Base-by-base conservation (phyloP, 2,113 vertebrate species). In the Toxotes jaculatrix region DNA sequence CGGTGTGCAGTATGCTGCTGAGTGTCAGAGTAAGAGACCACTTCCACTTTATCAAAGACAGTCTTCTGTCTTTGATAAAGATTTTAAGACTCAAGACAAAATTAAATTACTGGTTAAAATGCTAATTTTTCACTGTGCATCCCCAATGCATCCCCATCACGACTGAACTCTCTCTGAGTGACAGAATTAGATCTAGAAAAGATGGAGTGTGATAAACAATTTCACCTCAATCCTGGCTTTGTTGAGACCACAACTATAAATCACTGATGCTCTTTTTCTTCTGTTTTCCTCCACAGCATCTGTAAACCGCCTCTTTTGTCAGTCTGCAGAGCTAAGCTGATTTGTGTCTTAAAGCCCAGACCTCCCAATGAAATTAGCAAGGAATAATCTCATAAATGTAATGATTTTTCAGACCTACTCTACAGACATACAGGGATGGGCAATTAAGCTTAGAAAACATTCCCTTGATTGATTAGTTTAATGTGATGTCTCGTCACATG, bases 41-140 rank as follows among this genome's bases (percentile, higher is more conserved):
- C 80, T 84, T 87, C 87, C 84, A 89, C 86, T 89, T 81, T 23
- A 88, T 91, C 90, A 93, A 68, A 86, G 67, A 51, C 70, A 56
- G 36, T 38, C 56, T 71, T 70, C 83, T 13, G 43, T 34, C 27
- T 27, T 27, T 27, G 27, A 27, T 40, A 36, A 10, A 45, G 64
- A 77, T 73, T 79, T 80, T 73, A 78, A 55, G 64, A 79, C 64
- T 85, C 84, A 65, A 66, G 53, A 65, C 47, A 21, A 74, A 69
- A 88, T 88, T 86, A 84, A 85, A 91, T 85, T 71, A 80, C 77
- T 63, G 77, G 66, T 89, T 80, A 80, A 88, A 84, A 91, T 91
- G 82, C 78, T 55, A 87, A 87, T 92, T 67, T 53, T 59, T 56
- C 8, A 2, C 73, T 21, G 47, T 7, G 70, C 73, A 43, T 47